phyloP scores from a whole-genome alignment of 2,888 invertebrate species.

The Polietes domitor region DNA sequence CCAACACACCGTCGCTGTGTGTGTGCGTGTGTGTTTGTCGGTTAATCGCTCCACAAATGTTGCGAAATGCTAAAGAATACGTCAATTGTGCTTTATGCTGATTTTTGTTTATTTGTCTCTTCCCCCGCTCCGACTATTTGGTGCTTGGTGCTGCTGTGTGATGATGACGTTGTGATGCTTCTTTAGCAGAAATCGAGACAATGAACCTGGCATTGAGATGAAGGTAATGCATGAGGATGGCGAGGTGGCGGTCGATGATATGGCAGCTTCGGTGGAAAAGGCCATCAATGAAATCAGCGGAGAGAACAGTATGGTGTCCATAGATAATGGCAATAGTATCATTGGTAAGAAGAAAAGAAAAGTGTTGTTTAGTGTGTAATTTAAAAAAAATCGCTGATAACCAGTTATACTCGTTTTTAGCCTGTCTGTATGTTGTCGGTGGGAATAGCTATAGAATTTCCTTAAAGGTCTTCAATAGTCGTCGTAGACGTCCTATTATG shows the following conservation, averaged over 20 bases:
- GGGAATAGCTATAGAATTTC: too few species aligned
- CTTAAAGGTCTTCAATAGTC: too few species aligned
- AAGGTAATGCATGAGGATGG: conserved; percentile 84
- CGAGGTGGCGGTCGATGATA: conserved; percentile 78
- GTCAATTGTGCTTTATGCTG: conserved; percentile 20
- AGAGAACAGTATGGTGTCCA: conserved; percentile 80
- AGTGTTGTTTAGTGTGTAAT: too few species aligned
- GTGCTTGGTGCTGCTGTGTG: neutral
- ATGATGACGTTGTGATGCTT: neutral
- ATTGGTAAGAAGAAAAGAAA: conserved; percentile 84
- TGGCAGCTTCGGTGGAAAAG: conserved; percentile 83
- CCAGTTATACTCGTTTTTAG: too few species aligned
- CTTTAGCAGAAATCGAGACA: conserved; percentile 81
- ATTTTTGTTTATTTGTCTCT: conserved; percentile 43
- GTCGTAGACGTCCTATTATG: too few species aligned
- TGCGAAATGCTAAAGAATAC: neutral
- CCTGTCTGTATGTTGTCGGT: too few species aligned
- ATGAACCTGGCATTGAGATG: conserved; percentile 92
- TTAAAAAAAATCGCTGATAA: too few species aligned
- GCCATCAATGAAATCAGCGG: conserved; percentile 80
- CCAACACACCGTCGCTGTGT: conserved; percentile 7
- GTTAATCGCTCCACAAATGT: too few species aligned
- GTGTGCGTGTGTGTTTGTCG: neutral
- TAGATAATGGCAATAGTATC: conserved; percentile 84
- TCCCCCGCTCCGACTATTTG: neutral